A percentile compares a stretch with the other conserved stretches of the same genome.
Evolutionary conservation across 1,140 invertebrate genomes (phyloP).

Genomic region (Leptinotarsa undecemlineata): DNA sequence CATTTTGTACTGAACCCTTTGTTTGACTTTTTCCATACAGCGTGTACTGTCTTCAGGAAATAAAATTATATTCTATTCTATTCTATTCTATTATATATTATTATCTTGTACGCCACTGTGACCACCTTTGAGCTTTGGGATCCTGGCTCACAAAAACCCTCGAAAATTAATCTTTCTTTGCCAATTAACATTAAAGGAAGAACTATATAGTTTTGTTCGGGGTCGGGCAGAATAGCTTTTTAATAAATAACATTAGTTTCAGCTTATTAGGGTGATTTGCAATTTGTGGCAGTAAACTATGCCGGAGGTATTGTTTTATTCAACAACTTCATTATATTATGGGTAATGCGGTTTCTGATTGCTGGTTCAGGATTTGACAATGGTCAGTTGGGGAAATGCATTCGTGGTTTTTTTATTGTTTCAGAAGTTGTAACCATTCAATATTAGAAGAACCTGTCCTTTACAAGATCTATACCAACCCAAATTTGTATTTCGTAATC

Average conservation of each 20-base stretch:
- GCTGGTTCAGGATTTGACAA: too few species aligned
- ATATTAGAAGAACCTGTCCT: background rate
- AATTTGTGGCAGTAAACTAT: background rate
- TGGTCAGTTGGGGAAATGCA: too few species aligned
- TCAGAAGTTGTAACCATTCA: too few species aligned
- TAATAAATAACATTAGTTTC: background rate
- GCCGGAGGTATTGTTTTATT: background rate
- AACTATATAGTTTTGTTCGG: background rate
- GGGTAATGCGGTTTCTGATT: background rate
- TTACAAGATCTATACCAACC: background rate
- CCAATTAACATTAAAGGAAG: background rate
- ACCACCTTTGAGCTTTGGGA: background rate
- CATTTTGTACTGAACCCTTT: too few species aligned
- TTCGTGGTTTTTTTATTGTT: too few species aligned
- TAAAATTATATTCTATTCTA: too few species aligned
- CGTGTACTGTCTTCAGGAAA: too few species aligned
- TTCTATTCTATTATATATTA: too few species aligned
- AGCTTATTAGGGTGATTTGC: constrained; percentile 8
- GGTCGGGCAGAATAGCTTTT: background rate
- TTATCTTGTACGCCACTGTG: background rate
- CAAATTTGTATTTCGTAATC: background rate
- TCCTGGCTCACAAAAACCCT: background rate
- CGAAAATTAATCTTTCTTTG: background rate
- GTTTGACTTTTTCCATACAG: too few species aligned
- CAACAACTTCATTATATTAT: background rate